A percentile compares a stretch with the other conserved stretches of the same genome.
These are phyloP conservation scores for Diadumene lineata DNA, from an alignment of 92 coral and sea anemone species.

Conservation along the genomic window DNA sequence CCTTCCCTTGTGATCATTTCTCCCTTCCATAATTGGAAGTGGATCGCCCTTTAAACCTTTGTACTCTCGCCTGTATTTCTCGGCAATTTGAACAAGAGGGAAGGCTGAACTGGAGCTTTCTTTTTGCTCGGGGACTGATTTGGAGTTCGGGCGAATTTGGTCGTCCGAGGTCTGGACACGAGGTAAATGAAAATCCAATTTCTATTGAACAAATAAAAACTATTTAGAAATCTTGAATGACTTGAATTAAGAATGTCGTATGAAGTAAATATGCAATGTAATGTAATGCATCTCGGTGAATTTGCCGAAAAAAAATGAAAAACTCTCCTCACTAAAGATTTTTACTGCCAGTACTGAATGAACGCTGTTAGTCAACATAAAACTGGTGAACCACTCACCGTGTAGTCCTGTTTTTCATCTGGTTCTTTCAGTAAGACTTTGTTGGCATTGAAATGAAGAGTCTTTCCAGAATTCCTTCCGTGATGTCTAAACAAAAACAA, in stretches of 20 bases:
- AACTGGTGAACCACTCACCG: background rate
- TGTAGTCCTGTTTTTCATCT: background rate
- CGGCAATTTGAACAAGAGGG: conserved; percentile 68
- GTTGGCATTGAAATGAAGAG: background rate
- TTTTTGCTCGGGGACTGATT: conserved; percentile 16
- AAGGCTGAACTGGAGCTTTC: conserved; percentile 27
- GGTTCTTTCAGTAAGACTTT: background rate
- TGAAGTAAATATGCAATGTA: too few species aligned
- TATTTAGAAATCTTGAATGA: background rate
- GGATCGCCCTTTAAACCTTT: conserved; percentile 30
- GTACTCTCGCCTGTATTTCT: conserved; percentile 66
- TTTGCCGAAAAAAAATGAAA: too few species aligned
- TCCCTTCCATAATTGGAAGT: conserved; percentile 26
- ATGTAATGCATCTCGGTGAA: too few species aligned
- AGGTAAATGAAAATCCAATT: conserved; percentile 52
- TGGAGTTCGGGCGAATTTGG: conserved; percentile 15
- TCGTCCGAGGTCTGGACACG: conserved; percentile 46
- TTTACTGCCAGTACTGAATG: too few species aligned
- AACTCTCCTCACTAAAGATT: too few species aligned
- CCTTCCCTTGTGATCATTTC: background rate
- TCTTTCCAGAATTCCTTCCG: background rate
- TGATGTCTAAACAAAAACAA: background rate
- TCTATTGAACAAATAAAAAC: conserved; percentile 19
- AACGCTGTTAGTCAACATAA: background rate
- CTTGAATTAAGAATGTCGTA: too few species aligned